Evolutionary conservation across 1,140 invertebrate genomes (phyloP), one percentile per base, ranked within the genome.

Genomic region (Lepidurus packardi): DNA sequence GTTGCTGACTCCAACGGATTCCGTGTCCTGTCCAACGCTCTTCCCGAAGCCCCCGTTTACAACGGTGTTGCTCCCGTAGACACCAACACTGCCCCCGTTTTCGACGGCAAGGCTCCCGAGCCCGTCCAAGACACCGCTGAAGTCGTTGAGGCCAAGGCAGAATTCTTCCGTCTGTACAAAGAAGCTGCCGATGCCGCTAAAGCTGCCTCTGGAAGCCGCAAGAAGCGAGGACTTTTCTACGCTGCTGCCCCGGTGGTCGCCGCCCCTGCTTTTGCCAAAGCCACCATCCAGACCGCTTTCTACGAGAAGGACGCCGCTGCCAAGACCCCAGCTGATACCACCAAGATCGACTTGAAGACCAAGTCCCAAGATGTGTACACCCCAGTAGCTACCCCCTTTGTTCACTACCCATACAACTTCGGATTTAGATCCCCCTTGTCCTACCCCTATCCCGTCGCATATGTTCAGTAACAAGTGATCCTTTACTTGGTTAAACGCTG

Each of bases 11-110:
- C 80, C 77, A 80, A 82, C 16, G 89, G 89, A 79, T 89, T 88
- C 85, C 87, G 88, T 75, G 88, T 86, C 25, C 86, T 86, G 77
- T 83, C 82, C 81, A 86, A 86, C 79, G 85, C 85, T 80, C 86
- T 89, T 25, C 84, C 88, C 47, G 83, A 84, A 74, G 87, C 85
- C 21, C 82, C 82, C 21, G 34, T 73, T 3, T 25, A 7, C 11
- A n/a, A 76, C 25, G 42, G 41, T 45, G 43, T 41, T 13, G 75
- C 42, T 16, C 75, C 76, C n/a, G 11, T 77, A n/a, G 76, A 77
- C 16, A 74, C 13, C 53, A 25, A 73, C 10, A 42, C 44, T 25
- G 76, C 76, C 21, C 74, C 74, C 24, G 45, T 47, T 47, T 16
- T 80, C 7, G 74, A 75, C 25, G 75, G 73, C 24, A 45, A 42